phyloP scores from a whole-genome alignment of 1,140 invertebrate genomes.

The Eupeodes corollae region DNA sequence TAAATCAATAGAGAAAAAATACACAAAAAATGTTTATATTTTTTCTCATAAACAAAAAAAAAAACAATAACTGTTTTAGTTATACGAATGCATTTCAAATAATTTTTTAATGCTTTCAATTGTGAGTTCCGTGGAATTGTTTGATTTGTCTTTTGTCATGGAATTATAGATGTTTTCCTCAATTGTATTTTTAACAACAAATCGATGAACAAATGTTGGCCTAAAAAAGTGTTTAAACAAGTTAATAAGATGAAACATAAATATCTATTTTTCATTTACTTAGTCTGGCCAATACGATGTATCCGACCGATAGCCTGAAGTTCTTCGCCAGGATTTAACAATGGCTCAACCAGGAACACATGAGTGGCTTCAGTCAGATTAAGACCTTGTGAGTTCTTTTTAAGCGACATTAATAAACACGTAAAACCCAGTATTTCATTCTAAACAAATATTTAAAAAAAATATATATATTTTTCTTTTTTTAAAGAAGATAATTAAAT shows the following conservation, averaged over 20 bases:
- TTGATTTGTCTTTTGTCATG: too few species aligned
- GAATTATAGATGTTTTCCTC: slow-evolving; percentile 52
- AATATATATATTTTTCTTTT: background rate
- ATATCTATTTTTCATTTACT: slow-evolving; percentile 29
- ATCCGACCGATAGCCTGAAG: slow-evolving; percentile 67
- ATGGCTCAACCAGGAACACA: slow-evolving; percentile 64
- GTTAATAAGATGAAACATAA: background rate
- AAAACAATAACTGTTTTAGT: too few species aligned
- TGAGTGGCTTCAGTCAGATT: slow-evolving; percentile 73
- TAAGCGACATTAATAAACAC: slow-evolving; percentile 56
- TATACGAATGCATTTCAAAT: too few species aligned
- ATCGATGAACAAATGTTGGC: slow-evolving; percentile 53
- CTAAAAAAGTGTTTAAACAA: slow-evolving; percentile 17
- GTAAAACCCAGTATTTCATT: slow-evolving; percentile 41
- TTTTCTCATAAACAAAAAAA: too few species aligned
- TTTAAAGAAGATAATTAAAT: background rate
- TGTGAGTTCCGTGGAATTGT: too few species aligned
- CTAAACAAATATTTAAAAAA: slow-evolving; percentile 18
- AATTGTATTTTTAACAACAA: slow-evolving; percentile 55
- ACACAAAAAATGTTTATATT: too few species aligned
- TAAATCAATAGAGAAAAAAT: too few species aligned
- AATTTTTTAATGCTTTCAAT: too few species aligned
- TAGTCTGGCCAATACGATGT: slow-evolving; percentile 69
- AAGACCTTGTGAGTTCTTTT: slow-evolving; percentile 60
- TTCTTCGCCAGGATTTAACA: slow-evolving; percentile 61